Percentiles rank a stretch among this genome's conserved stretches.
Evolutionary conservation across 2,113 vertebrate genomes (phyloP).

Genomic region (Alaudala cheleensis): DNA sequence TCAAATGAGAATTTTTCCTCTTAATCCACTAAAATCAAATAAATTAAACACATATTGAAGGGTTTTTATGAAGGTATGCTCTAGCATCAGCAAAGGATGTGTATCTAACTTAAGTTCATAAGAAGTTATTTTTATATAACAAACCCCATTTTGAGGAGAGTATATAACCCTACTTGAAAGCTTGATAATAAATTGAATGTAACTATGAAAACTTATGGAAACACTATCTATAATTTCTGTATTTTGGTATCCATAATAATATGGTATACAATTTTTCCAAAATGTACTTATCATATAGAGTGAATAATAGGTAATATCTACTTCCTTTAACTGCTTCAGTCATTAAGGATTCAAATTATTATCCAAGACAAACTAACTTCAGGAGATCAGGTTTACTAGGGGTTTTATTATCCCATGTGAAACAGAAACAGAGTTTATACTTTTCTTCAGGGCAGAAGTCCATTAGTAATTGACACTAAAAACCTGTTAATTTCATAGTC

Average conservation of each 20-base stretch:
- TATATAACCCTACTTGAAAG: slow-evolving; percentile 38
- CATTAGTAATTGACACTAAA: background rate
- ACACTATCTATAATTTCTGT: background rate
- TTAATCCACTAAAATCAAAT: slow-evolving; percentile 72
- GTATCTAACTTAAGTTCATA: slow-evolving; percentile 18
- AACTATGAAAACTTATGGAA: slow-evolving; percentile 25
- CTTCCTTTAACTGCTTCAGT: slow-evolving; percentile 46
- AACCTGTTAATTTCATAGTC: background rate
- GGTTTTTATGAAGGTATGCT: slow-evolving; percentile 54
- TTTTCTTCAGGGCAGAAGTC: slow-evolving; percentile 19
- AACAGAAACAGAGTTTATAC: background rate
- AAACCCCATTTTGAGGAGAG: slow-evolving; percentile 41
- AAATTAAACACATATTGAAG: slow-evolving; percentile 69
- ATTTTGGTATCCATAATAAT: slow-evolving; percentile 15
- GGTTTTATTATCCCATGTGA: slow-evolving; percentile 9
- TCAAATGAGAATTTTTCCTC: slow-evolving; percentile 33
- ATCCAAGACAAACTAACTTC: slow-evolving; percentile 62
- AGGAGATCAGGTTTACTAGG: slow-evolving; percentile 31
- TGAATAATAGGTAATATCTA: slow-evolving; percentile 10
- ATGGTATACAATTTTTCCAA: slow-evolving; percentile 14
- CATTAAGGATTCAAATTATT: slow-evolving; percentile 41
- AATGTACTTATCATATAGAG: background rate
- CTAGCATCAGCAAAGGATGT: slow-evolving; percentile 1
- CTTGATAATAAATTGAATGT: slow-evolving; percentile 26
- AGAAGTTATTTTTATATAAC: slow-evolving; percentile 60